Conservation (phyloP, 2,888 invertebrate species). For the Unio delphinus region DNA sequence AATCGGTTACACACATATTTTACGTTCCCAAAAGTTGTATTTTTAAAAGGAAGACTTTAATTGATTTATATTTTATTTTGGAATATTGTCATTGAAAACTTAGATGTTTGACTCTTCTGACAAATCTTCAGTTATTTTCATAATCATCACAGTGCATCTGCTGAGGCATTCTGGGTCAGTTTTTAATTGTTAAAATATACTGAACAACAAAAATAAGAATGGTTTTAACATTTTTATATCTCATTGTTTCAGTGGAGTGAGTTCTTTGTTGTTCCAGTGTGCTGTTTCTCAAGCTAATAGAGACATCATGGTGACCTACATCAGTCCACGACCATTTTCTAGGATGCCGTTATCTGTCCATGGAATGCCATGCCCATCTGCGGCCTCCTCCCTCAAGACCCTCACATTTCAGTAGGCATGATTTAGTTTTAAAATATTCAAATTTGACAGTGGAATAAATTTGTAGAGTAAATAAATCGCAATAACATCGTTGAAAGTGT, state of each 20-base stretch:
- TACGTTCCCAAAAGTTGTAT: too few species aligned
- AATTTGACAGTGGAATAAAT: background rate
- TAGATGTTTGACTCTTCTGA: too few species aligned
- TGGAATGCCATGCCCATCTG: constrained; percentile 55
- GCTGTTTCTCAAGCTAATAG: constrained; percentile 53
- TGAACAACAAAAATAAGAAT: too few species aligned
- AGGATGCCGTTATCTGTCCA: constrained; percentile 51
- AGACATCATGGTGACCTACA: constrained; percentile 45
- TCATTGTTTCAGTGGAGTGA: constrained; percentile 43
- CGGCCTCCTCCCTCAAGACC: constrained; percentile 41
- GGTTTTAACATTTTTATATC: background rate
- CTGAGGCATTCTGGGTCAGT: too few species aligned
- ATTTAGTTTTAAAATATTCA: background rate
- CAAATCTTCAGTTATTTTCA: too few species aligned
- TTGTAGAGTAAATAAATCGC: background rate
- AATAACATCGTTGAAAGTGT: too few species aligned
- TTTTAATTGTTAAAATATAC: too few species aligned
- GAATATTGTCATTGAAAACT: too few species aligned
- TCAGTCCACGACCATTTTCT: constrained; percentile 45
- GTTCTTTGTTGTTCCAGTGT: constrained; percentile 49
- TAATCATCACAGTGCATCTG: too few species aligned
- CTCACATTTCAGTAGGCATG: constrained; percentile 54
- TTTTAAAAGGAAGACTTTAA: too few species aligned
- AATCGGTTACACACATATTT: too few species aligned
- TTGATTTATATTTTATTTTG: too few species aligned